Conservation (phyloP, 2,797 vertebrate species). For the Apogon talboti region DNA sequence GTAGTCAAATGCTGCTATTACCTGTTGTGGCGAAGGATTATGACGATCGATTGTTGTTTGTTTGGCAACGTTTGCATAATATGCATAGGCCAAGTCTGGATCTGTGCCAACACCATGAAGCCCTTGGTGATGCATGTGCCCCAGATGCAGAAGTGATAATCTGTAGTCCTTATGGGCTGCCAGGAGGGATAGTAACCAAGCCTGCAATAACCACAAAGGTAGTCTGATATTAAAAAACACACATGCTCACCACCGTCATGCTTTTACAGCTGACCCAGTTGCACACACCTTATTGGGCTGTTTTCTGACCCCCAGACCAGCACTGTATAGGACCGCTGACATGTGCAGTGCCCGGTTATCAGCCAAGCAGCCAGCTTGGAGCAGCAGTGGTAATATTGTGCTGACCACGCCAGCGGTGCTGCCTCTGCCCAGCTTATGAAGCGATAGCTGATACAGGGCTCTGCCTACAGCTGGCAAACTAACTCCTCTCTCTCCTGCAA, state of each 20-base stretch:
- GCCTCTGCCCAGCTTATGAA: slow-evolving; percentile 62
- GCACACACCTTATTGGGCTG: slow-evolving; percentile 77
- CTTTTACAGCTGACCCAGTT: not conserved
- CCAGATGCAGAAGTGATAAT: slow-evolving; percentile 81
- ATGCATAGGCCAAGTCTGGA: slow-evolving; percentile 82
- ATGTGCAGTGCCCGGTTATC: slow-evolving; percentile 80
- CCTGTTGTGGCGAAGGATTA: slow-evolving; percentile 79
- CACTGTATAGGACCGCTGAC: slow-evolving; percentile 79
- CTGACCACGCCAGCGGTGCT: slow-evolving; percentile 51
- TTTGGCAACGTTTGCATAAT: slow-evolving; percentile 85
- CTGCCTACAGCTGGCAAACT: slow-evolving; percentile 67
- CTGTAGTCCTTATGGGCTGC: slow-evolving; percentile 83
- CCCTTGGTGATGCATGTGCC: slow-evolving; percentile 82
- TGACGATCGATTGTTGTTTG: slow-evolving; percentile 80
- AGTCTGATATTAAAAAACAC: not conserved
- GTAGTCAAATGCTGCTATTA: slow-evolving; percentile 29
- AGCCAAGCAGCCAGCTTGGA: slow-evolving; percentile 84
- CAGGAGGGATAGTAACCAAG: slow-evolving; percentile 81
- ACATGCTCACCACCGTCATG: slow-evolving; percentile 1
- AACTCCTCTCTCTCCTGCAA: slow-evolving; percentile 56
- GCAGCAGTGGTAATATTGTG: slow-evolving; percentile 76
- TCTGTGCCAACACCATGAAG: slow-evolving; percentile 71
- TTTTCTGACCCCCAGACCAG: slow-evolving; percentile 76
- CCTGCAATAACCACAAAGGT: slow-evolving; percentile 67
- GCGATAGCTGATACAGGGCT: slow-evolving; percentile 74